Conservation (phyloP, 2,888 invertebrate genomes). For the Agriotes lineatus region DNA sequence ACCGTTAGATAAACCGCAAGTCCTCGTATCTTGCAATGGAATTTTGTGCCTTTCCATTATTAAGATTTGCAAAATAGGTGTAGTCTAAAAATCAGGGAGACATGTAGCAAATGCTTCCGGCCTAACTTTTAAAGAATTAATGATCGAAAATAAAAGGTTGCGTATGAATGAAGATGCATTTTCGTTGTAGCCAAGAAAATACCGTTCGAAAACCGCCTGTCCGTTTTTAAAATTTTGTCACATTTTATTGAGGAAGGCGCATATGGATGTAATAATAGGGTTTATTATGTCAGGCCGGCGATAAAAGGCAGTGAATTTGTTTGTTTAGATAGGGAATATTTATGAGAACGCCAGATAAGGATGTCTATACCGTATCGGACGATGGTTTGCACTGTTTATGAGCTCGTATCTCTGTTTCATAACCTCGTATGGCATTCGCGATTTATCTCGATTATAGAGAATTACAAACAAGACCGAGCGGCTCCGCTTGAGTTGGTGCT, state of each 20-base stretch:
- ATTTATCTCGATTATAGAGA: constrained; percentile 38
- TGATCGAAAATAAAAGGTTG: too few species aligned
- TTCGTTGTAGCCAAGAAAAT: too few species aligned
- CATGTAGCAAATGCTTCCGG: too few species aligned
- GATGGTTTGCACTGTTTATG: constrained; percentile 33
- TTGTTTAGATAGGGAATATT: constrained; percentile 47
- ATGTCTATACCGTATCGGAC: constrained; percentile 46
- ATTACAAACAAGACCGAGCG: constrained; percentile 37
- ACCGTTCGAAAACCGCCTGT: not conserved
- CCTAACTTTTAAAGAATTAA: too few species aligned
- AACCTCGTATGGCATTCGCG: constrained; percentile 34
- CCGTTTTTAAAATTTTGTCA: constrained; percentile 3
- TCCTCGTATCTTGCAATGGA: too few species aligned
- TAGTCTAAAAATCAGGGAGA: too few species aligned
- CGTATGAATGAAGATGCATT: too few species aligned
- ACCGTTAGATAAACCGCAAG: too few species aligned
- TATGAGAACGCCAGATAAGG: constrained; percentile 48
- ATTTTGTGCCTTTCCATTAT: too few species aligned
- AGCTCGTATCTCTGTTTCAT: constrained; percentile 35
- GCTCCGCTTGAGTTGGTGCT: constrained; percentile 22
- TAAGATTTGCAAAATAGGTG: too few species aligned
- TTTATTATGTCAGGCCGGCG: constrained; percentile 25
- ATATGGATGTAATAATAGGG: constrained; percentile 19
- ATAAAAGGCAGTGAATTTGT: constrained; percentile 49
- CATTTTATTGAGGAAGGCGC: not conserved